Evolutionary conservation across 37 sponge, comb jelly and placozoan genomes (phyloP), one percentile per base, ranked within the genome.

Genomic region (Haliclona indistincta): DNA sequence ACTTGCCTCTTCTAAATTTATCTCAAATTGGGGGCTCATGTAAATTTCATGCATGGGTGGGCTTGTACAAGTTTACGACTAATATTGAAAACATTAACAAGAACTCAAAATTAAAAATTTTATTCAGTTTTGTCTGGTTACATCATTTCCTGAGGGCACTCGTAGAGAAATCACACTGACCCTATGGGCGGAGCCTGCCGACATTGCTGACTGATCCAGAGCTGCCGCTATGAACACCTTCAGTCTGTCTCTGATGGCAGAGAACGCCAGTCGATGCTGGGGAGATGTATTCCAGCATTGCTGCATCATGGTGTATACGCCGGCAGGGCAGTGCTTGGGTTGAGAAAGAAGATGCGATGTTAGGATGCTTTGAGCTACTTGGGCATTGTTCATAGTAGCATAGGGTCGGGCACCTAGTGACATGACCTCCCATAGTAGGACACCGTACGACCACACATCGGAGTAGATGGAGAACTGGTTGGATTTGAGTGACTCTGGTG

Each of bases 391-490:
- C 10, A 77, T 47, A 20, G 71, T 36, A 5, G 73, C 10, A 47
- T 88, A 88, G 13, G 89, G 89, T n/a, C 28, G 42, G 23, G 41
- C 49, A 8, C 83, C 89, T 58, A 66, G 73, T 11, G 72, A 41
- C 33, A 88, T 78, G 0, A 82, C 53, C 67, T 88, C 89, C 89
- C 89, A 88, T n/a, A 82, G 35, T 1, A 82, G 60, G 36, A 88
- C 79, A 2, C 89, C 89, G 38, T 51, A 88, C 4, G 83, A 41
- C 89, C 89, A 88, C 35, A 82, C 54, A 41, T 88, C 89, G 8
- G 89, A 68, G 42, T 82, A 64, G 0, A 74, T 43, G n/a, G 83
- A 82, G 64, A 76, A 77, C 36, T 70, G 77, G 64, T 64, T 71
- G 44, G 77, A 72, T 35, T 74, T 71, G 15, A 88, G 75, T 7